Evolutionary conservation across 2,113 vertebrate genomes (phyloP), one percentile per base, ranked within the genome.

Genomic region (Recurvirostra avosetta): DNA sequence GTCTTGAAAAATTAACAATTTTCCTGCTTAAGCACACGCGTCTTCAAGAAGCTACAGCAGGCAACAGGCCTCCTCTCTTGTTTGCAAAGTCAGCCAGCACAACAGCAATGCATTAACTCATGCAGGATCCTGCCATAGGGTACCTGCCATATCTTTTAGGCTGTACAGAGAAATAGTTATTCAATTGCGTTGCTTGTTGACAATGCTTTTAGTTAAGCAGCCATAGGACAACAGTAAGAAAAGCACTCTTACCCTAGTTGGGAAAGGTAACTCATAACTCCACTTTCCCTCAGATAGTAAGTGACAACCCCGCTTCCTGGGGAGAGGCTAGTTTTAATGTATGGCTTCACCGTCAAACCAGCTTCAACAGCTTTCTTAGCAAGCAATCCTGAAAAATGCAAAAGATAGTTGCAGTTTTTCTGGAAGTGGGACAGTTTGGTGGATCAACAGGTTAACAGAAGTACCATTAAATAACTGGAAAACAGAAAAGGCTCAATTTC

Each of bases 301-400:
- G 99, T 99, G 92, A 99, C 99, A n/a, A 99, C 99, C 3, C 99
- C 99, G 0, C 99, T 99, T 91, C 99, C 99, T 1, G 99, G 99
- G 2, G 99, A 99, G 95, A 99, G 97, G 95, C 99, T 99, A 27
- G 99, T 99, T 98, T 99, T 99, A 86, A 99, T 98, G 94, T 99
- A 99, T 1, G 99, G 99, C 95, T 99, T 99, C 97, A 99, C 99
- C 2, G 92, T 98, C 91, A 99, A 96, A 34, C 99, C 99, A 19
- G 97, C 97, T 68, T 99, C 97, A 23, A 99, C 97, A 8, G 99
- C 99, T 92, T 99, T 99, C 96, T 99, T 99, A 5, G 99, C 99
- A 61, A 99, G 98, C 79, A 99, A 92, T 11, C 99, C 99, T 99
- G 96, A 66, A 95, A 96, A 63, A 74, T 2, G 15, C 32, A 78